Conservation (phyloP, 1,140 invertebrate species). For the Drosophila pseudoananassae region DNA sequence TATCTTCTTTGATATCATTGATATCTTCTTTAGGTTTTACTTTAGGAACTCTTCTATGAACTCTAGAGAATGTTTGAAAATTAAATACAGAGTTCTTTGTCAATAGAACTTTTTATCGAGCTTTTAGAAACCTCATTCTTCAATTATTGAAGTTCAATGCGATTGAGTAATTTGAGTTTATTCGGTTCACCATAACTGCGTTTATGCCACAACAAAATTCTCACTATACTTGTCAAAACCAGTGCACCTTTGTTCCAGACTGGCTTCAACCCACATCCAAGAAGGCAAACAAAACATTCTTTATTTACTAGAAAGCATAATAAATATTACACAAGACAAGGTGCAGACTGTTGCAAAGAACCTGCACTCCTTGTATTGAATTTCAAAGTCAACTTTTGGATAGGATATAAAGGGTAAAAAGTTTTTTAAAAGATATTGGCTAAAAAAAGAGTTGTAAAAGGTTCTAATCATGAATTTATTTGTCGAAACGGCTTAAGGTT, state of each 20-base stretch:
- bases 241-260: slow-evolving; percentile 35
- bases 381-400: slow-evolving; percentile 46
- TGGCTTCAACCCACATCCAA: slow-evolving; percentile 19
- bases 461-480: too few relatives aligned
- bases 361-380: slow-evolving; percentile 23
- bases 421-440: neutral
- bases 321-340: slow-evolving; percentile 79
- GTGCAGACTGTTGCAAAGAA: slow-evolving; percentile 46
- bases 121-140: neutral
- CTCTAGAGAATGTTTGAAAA: too few relatives aligned
- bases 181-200: neutral
- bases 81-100: too few relatives aligned
- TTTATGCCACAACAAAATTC: slow-evolving; percentile 6
- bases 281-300: slow-evolving; percentile 45
- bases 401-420: neutral
- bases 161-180: neutral
- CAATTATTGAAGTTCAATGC: neutral
- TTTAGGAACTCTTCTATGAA: too few relatives aligned
- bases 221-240: slow-evolving; percentile 51
- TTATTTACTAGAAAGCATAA: slow-evolving; percentile 75
- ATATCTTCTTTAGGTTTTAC: too few relatives aligned
- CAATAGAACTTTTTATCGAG: neutral
- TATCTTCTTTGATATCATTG: too few relatives aligned
- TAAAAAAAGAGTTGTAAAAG: too few relatives aligned
- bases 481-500: too few relatives aligned